A percentile compares a stretch with the other conserved stretches of the same genome.
Conservation (phyloP, 2,113 vertebrate genomes). For the Pluvianellus socialis region DNA sequence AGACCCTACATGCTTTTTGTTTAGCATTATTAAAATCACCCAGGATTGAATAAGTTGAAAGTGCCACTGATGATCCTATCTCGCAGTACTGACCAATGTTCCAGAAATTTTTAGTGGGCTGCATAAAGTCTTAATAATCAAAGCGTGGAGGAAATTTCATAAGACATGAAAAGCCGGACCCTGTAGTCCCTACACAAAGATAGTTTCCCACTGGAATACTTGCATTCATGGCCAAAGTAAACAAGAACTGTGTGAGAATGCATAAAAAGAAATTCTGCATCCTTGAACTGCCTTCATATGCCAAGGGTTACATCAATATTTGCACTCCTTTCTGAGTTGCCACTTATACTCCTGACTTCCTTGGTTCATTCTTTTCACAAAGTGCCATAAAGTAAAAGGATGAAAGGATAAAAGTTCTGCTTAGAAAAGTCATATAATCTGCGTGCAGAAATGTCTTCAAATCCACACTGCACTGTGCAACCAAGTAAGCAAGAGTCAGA, state of each 20-base stretch:
- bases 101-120: accelerated
- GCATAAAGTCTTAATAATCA: neutral
- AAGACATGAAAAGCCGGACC: neutral
- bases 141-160: neutral
- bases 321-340: neutral
- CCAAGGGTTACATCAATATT: neutral
- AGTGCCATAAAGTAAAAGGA: neutral
- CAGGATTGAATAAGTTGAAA: neutral
- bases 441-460: neutral
- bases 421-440: neutral
- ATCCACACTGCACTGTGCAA: neutral
- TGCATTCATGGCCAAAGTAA: neutral
- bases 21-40: neutral
- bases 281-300: neutral
- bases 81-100: neutral
- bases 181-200: neutral
- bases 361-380: neutral
- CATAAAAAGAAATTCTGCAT: neutral
- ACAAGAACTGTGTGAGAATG: neutral
- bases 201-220: neutral
- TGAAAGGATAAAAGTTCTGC: neutral
- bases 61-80: neutral
- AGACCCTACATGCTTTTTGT: neutral
- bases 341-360: neutral
- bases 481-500: neutral